Conservation (phyloP, 2,888 invertebrate species). For the Adelognathus sp. region DNA sequence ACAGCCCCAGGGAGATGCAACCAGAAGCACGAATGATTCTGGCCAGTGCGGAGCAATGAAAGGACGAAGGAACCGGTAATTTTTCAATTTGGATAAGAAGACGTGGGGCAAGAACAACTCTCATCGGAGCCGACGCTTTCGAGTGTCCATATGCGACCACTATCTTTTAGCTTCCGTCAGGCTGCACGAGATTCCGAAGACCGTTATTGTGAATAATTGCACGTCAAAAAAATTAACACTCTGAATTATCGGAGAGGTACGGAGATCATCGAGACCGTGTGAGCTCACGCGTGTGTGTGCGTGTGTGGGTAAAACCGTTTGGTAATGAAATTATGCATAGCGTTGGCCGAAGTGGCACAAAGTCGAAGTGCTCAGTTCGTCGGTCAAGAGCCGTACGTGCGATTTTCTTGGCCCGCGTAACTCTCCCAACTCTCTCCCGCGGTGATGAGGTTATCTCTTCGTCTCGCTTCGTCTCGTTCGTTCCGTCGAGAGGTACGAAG, state of each 20-base stretch:
- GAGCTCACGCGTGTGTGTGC: background rate
- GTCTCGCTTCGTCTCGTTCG: constrained; percentile 37
- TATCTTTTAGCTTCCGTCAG: background rate
- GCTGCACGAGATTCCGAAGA: constrained; percentile 24
- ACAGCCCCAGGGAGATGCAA: constrained; percentile 15
- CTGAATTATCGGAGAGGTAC: constrained; percentile 14
- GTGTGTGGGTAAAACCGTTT: background rate
- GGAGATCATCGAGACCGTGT: constrained; percentile 21
- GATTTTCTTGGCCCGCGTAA: constrained; percentile 45
- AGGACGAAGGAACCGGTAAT: constrained; percentile 41
- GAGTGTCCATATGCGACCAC: background rate
- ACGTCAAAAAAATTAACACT: background rate
- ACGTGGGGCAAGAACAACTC: constrained; percentile 24
- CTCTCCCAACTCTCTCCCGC: constrained; percentile 24
- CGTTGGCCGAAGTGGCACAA: constrained; percentile 62
- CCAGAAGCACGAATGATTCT: background rate
- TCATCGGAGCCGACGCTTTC: background rate
- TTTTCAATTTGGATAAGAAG: constrained; percentile 59
- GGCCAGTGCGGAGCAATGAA: constrained; percentile 23
- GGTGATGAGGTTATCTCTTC: constrained; percentile 29
- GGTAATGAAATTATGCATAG: constrained; percentile 64
- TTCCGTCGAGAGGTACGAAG: constrained; percentile 42
- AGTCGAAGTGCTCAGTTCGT: constrained; percentile 7
- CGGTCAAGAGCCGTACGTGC: constrained; percentile 17
- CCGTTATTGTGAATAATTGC: constrained; percentile 26